Evolutionary conservation across 1,140 invertebrate genomes (phyloP).

Genomic region (Drusus annulatus): DNA sequence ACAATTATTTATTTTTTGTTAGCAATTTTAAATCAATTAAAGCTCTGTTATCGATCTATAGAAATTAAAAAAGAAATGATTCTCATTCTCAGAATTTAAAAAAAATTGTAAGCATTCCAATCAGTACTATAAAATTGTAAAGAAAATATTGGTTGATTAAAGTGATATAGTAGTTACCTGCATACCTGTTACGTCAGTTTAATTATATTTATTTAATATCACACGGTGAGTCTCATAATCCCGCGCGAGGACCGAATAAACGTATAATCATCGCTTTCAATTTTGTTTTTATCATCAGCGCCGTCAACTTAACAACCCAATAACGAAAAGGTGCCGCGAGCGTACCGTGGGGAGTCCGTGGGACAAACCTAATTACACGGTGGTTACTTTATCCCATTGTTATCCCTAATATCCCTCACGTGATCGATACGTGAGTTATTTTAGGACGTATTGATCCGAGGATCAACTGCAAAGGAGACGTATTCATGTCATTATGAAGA

Average conservation of each 20-base stretch:
- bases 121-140: too few species aligned
- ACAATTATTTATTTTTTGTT: too few species aligned
- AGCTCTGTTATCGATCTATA: too few species aligned
- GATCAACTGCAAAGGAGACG: slow-evolving; percentile 10
- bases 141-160: too few species aligned
- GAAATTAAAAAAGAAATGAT: too few species aligned
- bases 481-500: too few species aligned
- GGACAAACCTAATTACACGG: slow-evolving; percentile 43
- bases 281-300: slow-evolving; percentile 53
- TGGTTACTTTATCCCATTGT: slow-evolving; percentile 38
- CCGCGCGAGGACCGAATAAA: slow-evolving; percentile 43
- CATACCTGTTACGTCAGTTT: too few species aligned
- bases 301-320: slow-evolving; percentile 54
- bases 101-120: too few species aligned
- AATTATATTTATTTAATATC: slow-evolving; percentile 55
- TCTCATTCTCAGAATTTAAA: too few species aligned
- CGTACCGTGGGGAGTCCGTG: background rate
- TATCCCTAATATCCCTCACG: slow-evolving; percentile 24
- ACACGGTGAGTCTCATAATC: slow-evolving; percentile 48
- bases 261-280: slow-evolving; percentile 51
- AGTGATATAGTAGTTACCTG: too few species aligned
- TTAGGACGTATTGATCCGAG: background rate
- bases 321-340: slow-evolving; percentile 28
- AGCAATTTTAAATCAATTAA: too few species aligned
- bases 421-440: slow-evolving; percentile 23